These are phyloP conservation scores for Sycophaga agraensis DNA, from an alignment of 1,140 invertebrate genomes.

Conservation along the genomic window DNA sequence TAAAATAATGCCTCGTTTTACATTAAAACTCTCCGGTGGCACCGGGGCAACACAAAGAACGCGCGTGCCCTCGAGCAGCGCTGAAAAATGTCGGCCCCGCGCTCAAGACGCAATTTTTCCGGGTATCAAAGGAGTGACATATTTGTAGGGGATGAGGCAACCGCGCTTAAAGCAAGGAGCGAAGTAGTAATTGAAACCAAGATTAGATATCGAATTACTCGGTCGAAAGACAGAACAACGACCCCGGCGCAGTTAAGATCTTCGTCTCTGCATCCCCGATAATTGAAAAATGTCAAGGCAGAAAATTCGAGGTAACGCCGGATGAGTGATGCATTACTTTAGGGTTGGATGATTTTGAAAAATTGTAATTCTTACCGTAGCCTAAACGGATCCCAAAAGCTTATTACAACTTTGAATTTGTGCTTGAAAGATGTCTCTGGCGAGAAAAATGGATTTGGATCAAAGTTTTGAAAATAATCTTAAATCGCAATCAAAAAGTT, in stretches of 20 bases:
- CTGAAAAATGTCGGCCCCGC: too few species aligned
- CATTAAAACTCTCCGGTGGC: too few species aligned
- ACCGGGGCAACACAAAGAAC: too few species aligned
- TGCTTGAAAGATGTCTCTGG: too few species aligned
- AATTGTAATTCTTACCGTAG: not conserved
- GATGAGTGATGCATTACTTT: slow-evolving; percentile 4
- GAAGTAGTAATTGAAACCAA: slow-evolving; percentile 18
- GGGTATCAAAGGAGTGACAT: not conserved
- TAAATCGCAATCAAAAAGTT: too few species aligned
- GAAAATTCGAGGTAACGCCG: not conserved
- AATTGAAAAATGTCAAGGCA: slow-evolving; percentile 19
- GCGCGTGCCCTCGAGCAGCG: too few species aligned
- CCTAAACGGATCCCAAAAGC: not conserved
- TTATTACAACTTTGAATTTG: not conserved
- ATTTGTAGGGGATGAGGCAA: not conserved
- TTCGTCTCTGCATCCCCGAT: slow-evolving; percentile 11
- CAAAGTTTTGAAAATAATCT: too few species aligned
- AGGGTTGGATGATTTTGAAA: not conserved
- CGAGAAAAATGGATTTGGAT: too few species aligned
- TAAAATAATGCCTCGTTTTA: too few species aligned
- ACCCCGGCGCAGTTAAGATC: not conserved
- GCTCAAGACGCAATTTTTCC: slow-evolving; percentile 2
- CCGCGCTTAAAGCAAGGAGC: slow-evolving; percentile 1
- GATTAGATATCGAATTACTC: slow-evolving; percentile 19
- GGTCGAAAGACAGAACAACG: not conserved